Evolutionary conservation across 2,113 vertebrate species (phyloP).

Genomic region (Xenopus borealis): DNA sequence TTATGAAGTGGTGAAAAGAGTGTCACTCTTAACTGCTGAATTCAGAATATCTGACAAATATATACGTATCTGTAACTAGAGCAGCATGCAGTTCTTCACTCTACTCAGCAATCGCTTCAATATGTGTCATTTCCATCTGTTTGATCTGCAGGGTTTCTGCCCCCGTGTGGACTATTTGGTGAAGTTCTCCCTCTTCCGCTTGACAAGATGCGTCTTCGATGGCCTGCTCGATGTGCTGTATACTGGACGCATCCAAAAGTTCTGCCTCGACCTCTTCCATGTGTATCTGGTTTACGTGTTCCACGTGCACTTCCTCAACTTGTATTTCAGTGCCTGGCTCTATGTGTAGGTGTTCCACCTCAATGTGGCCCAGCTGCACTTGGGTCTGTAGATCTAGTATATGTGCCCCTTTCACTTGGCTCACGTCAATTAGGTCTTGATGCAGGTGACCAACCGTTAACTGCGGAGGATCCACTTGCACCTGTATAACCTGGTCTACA

Average conservation of each 20-base stretch:
- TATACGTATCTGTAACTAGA: not conserved
- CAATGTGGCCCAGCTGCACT: constrained; percentile 74
- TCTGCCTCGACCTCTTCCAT: constrained; percentile 74
- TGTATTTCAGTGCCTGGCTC: constrained; percentile 76
- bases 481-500: constrained; percentile 71
- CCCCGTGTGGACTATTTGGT: constrained; percentile 47
- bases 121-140: constrained; percentile 43
- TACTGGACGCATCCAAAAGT: constrained; percentile 62
- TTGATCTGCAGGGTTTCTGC: constrained; percentile 56
- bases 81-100: constrained; percentile 41
- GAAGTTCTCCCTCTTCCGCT: constrained; percentile 47
- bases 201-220: constrained; percentile 39
- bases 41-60: not conserved
- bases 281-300: constrained; percentile 71
- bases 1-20: too few relatives aligned
- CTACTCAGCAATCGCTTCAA: constrained; percentile 50
- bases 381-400: constrained; percentile 71
- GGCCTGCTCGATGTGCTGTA: constrained; percentile 63
- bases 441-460: constrained; percentile 76
- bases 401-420: constrained; percentile 66
- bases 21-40: not conserved
- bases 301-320: constrained; percentile 71
- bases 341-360: constrained; percentile 77
- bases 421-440: constrained; percentile 76
- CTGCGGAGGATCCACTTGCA: constrained; percentile 81